Base-by-base conservation (phyloP, 2,888 invertebrate species). In the Limnephilus auricula region DNA sequence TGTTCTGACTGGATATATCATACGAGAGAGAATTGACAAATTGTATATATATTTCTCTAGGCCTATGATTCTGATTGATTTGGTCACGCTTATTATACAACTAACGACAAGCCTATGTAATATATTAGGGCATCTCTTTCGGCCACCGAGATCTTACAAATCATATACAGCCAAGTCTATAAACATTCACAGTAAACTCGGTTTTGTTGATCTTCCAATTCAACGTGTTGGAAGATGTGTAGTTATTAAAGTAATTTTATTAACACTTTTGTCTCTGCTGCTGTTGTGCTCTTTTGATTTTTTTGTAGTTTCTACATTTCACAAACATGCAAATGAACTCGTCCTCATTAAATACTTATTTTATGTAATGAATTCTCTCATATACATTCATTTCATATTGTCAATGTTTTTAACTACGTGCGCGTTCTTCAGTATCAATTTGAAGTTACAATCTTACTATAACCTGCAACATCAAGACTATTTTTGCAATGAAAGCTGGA, bases 311-410 rank as follows among this genome's bases (percentile, higher is more conserved):
- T 85, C 37, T 10, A 30, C 40, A 30, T 45, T 40, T 37, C 9
- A 25, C 34, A 82, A 34, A 0, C 3, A 82, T 2, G 5, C 10
- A 15, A 82, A 25, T 25, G 2, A 34, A 9, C 34, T 32, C 25
- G 2, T 32, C 82, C 34, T 37, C 2, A 18, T 85, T 40, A 85
- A 85, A 40, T 85, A 85, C 85, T 37, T 85, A 85, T 85, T 85
- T 85, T 85, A 85, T 40, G 30, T 15, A 85, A 85, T 85, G 85
- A 85, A 85, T 45, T 85, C 85, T 85, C 85, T 85, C 12, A 5
- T 40, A 6, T 45, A 45, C 15, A 37, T 85, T 85, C 85, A 85
- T 40, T 85, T 85, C 40, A 85, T 85, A 40, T 40, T 85, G 30
- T 40, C 85, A 85, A 85, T 85, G 40, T 85, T 85, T n/a, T 13